A percentile compares a stretch with the other conserved stretches of the same genome.
Conservation (phyloP, 2,797 vertebrate species). For the Anniella stebbinsi region DNA sequence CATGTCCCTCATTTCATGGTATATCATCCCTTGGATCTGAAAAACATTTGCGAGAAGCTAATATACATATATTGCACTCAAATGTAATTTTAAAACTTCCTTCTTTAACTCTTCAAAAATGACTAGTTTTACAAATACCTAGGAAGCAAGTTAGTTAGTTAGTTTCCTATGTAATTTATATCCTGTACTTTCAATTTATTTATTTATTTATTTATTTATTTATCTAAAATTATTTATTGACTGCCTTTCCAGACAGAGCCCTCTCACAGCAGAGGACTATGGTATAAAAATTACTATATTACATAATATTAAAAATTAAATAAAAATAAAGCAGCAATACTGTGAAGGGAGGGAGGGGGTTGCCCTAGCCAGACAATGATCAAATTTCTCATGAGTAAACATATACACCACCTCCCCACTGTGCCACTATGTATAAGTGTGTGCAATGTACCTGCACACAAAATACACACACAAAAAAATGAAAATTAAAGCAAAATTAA, state of each 20-base stretch:
- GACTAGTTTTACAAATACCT: background rate
- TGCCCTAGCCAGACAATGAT: too few relatives aligned
- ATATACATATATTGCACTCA: background rate
- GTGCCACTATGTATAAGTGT: too few relatives aligned
- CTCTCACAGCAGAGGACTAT: too few relatives aligned
- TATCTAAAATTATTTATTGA: background rate
- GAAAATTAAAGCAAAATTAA: too few relatives aligned
- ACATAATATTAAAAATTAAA: too few relatives aligned
- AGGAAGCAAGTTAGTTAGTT: background rate
- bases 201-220: constrained; percentile 5
- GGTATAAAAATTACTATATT: too few relatives aligned
- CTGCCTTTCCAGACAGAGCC: background rate
- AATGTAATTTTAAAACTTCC: background rate
- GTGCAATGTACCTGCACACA: too few relatives aligned
- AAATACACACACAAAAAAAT: too few relatives aligned
- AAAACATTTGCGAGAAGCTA: background rate
- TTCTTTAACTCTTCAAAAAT: background rate
- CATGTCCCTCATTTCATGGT: constrained; percentile 1
- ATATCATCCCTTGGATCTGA: constrained; percentile 2
- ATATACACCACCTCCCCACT: too few relatives aligned
- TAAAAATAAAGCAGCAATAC: too few relatives aligned
- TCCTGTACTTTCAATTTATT: background rate
- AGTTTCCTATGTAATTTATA: background rate
- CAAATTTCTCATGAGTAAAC: too few relatives aligned
- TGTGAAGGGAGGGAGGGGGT: too few relatives aligned